phyloP scores from a whole-genome alignment of 2,113 vertebrate genomes.

The Otolemur garnettii region DNA sequence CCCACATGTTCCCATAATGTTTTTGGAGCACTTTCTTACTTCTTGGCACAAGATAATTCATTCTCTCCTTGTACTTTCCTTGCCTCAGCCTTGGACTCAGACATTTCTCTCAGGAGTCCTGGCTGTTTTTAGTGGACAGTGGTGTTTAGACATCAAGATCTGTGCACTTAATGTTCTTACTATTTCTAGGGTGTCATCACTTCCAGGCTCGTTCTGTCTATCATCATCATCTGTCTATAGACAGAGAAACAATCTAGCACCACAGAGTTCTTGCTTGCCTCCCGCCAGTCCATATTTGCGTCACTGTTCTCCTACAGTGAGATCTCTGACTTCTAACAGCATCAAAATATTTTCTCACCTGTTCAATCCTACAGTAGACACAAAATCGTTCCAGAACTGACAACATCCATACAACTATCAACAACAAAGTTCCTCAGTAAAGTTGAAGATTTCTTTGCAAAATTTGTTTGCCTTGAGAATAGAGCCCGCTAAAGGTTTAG shows the following conservation, averaged over 20 bases:
- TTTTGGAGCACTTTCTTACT: not conserved
- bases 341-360: slow-evolving; percentile 38
- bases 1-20: not conserved
- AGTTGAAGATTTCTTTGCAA: not conserved
- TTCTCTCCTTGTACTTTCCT: not conserved
- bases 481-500: not conserved
- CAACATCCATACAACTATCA: not conserved
- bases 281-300: not conserved
- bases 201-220: not conserved
- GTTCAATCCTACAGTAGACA: not conserved
- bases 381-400: slow-evolving; percentile 12
- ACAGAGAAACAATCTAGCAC: not conserved
- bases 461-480: slow-evolving; percentile 18
- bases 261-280: not conserved
- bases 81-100: not conserved
- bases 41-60: not conserved
- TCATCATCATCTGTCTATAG: not conserved
- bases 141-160: slow-evolving; percentile 28
- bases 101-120: not conserved
- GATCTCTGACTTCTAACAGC: not conserved
- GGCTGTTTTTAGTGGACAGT: slow-evolving; percentile 25
- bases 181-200: not conserved
- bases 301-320: not conserved
- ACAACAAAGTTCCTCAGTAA: not conserved
- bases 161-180: not conserved